Evolutionary conservation across 2,888 invertebrate genomes (phyloP).

Genomic region (Cabera pusaria): DNA sequence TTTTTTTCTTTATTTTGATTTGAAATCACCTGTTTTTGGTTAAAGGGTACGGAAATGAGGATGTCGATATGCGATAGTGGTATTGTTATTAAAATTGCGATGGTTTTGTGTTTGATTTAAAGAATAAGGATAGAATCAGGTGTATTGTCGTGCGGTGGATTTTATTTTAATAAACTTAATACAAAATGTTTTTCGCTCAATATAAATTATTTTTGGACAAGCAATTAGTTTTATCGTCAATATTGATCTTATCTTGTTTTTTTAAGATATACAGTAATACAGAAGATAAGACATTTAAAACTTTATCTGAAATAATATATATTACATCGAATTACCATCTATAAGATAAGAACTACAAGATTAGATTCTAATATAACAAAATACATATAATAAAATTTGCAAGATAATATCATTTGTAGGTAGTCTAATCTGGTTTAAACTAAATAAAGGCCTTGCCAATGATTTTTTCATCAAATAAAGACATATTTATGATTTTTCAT

Average conservation of each 20-base stretch:
- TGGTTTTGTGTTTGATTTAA: constrained; percentile 28
- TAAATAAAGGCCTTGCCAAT: constrained; percentile 9
- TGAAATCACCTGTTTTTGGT: constrained; percentile 61
- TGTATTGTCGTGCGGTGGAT: too few relatives aligned
- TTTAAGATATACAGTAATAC: too few relatives aligned
- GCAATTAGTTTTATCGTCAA: too few relatives aligned
- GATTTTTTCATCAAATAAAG: background rate
- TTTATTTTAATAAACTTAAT: too few relatives aligned
- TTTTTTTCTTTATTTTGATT: constrained; percentile 48
- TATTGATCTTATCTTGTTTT: too few relatives aligned
- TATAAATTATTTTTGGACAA: too few relatives aligned
- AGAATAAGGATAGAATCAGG: constrained; percentile 20
- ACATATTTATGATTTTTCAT: constrained; percentile 5
- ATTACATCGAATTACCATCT: too few relatives aligned
- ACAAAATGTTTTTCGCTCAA: too few relatives aligned
- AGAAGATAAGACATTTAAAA: too few relatives aligned
- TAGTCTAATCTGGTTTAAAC: constrained; percentile 3
- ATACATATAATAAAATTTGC: constrained; percentile 1
- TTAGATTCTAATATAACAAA: too few relatives aligned
- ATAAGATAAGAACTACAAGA: too few relatives aligned
- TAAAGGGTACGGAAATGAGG: constrained; percentile 64
- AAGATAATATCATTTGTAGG: background rate
- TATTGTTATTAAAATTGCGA: constrained; percentile 37
- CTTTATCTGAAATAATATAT: too few relatives aligned
- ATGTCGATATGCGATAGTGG: constrained; percentile 53